These are phyloP conservation scores for Nomada ferruginata DNA, from an alignment of 2,888 invertebrate genomes.

Conservation along the genomic window DNA sequence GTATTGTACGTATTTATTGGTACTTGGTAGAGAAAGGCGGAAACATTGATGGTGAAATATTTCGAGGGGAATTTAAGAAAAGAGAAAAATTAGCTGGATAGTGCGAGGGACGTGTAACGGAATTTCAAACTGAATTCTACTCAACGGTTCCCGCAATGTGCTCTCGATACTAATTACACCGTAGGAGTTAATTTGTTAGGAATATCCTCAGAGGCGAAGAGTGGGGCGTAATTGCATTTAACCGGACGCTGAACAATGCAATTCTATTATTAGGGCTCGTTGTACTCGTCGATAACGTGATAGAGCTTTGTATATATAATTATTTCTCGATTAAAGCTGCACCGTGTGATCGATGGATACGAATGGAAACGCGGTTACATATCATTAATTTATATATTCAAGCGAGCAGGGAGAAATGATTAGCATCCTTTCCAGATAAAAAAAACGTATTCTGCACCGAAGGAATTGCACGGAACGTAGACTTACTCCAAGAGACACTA, in stretches of 20 bases:
- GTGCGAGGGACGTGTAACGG: no score
- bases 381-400: constrained; percentile 16
- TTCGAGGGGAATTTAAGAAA: background rate
- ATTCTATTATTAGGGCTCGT: background rate
- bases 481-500: background rate
- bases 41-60: no score
- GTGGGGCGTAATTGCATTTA: constrained; percentile 28
- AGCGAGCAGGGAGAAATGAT: background rate
- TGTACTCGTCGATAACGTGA: background rate
- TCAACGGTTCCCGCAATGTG: constrained; percentile 12
- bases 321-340: background rate
- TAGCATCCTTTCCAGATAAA: background rate
- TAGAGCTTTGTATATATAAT: background rate
- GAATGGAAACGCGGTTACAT: background rate
- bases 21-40: no score
- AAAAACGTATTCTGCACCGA: background rate
- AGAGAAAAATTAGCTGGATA: background rate
- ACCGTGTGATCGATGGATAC: background rate
- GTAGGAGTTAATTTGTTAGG: background rate
- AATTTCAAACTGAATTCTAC: background rate
- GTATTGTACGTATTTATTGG: no score
- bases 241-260: background rate
- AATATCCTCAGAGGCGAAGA: background rate
- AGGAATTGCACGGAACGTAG: background rate
- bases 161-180: constrained; percentile 45